These are phyloP conservation scores for Pseudomugil gertrudae DNA, from an alignment of 2,797 vertebrate genomes.

Conservation along the genomic window DNA sequence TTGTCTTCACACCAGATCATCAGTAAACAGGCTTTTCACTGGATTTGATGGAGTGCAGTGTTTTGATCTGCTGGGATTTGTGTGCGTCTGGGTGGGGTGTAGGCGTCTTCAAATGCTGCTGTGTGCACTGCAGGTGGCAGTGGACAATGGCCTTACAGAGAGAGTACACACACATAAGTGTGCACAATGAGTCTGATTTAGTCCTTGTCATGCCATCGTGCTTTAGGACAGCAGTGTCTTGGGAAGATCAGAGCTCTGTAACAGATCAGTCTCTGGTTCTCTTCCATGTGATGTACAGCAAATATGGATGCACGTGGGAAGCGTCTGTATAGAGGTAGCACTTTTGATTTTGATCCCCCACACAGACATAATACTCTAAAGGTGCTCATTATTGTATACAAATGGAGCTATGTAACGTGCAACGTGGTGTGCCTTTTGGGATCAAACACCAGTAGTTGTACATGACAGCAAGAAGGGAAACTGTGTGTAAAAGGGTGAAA, in stretches of 20 bases:
- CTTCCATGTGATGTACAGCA: slow-evolving; percentile 64
- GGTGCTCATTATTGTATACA: slow-evolving; percentile 50
- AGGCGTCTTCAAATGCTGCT: slow-evolving; percentile 33
- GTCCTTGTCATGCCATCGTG: slow-evolving; percentile 22
- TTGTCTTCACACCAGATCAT: slow-evolving; percentile 67
- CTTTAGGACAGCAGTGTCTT: slow-evolving; percentile 53
- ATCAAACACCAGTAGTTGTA: slow-evolving; percentile 51
- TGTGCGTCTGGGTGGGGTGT: slow-evolving; percentile 32
- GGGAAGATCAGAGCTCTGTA: slow-evolving; percentile 57
- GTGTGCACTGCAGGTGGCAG: slow-evolving; percentile 71
- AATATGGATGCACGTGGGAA: slow-evolving; percentile 66
- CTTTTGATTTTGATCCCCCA: slow-evolving; percentile 65
- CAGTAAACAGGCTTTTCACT: slow-evolving; percentile 74
- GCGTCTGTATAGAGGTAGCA: slow-evolving; percentile 44
- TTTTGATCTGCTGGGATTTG: slow-evolving; percentile 74
- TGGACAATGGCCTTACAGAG: slow-evolving; percentile 59
- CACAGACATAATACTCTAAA: slow-evolving; percentile 52
- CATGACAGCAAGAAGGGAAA: slow-evolving; percentile 46
- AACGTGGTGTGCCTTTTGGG: slow-evolving; percentile 44
- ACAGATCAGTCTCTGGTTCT: slow-evolving; percentile 38
- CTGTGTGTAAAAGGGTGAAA: slow-evolving; percentile 9
- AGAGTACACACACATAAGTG: slow-evolving; percentile 24
- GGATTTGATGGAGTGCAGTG: slow-evolving; percentile 72
- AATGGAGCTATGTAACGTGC: slow-evolving; percentile 45
- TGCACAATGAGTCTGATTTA: slow-evolving; percentile 29